Evolutionary conservation across 2,888 invertebrate genomes (phyloP).

Genomic region (Latheticus oryzae): DNA sequence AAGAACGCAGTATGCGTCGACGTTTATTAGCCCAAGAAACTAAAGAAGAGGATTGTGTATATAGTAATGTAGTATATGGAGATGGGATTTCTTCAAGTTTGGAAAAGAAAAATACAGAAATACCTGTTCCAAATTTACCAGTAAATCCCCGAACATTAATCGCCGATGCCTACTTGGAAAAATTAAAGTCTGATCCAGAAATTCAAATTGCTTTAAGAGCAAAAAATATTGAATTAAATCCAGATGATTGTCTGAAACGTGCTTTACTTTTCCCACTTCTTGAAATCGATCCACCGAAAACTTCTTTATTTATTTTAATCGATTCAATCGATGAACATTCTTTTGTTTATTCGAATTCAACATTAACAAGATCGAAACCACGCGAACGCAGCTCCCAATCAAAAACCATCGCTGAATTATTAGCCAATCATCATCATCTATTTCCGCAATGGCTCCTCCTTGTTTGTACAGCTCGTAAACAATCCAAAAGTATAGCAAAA

Average conservation of each 20-base stretch:
- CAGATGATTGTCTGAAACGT: constrained; percentile 92
- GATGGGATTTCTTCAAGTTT: constrained; percentile 55
- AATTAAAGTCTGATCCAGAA: constrained; percentile 81
- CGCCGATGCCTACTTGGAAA: constrained; percentile 86
- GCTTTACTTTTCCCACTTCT: constrained; percentile 88
- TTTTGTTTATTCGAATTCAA: constrained; percentile 70
- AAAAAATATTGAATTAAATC: constrained; percentile 85
- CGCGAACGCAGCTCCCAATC: constrained; percentile 66
- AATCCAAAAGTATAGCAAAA: constrained; percentile 83
- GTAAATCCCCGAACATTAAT: constrained; percentile 73
- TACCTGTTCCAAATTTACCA: constrained; percentile 60
- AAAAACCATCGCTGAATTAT: constrained; percentile 82
- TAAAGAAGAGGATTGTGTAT: constrained; percentile 55
- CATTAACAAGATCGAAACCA: constrained; percentile 68
- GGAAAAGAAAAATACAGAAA: constrained; percentile 54
- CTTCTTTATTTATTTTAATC: constrained; percentile 85
- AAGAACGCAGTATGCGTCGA: constrained; percentile 64
- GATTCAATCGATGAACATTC: constrained; percentile 92
- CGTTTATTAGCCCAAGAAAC: constrained; percentile 57
- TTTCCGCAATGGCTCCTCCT: constrained; percentile 94
- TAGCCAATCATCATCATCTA: constrained; percentile 89
- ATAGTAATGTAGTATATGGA: constrained; percentile 58
- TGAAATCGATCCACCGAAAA: constrained; percentile 88
- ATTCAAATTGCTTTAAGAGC: constrained; percentile 83
- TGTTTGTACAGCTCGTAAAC: constrained; percentile 88